Evolutionary conservation across 2,113 vertebrate species (phyloP), one percentile per base, ranked within the genome.

Genomic region (Chaetodon auriga): DNA sequence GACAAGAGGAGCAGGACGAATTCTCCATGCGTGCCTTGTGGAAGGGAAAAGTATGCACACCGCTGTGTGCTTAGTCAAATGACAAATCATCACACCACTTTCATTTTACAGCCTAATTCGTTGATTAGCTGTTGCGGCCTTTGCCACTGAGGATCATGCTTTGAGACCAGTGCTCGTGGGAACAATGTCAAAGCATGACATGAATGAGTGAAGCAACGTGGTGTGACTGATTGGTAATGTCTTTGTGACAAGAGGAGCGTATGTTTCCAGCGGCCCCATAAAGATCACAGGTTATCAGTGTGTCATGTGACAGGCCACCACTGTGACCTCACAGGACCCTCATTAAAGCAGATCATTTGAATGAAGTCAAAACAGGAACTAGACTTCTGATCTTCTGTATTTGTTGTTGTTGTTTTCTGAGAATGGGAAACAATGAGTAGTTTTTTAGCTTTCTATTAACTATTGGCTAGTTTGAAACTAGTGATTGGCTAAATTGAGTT

Each of bases 11-110:
- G 1, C 15, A 23, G 38, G 30, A 43, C 5, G 23, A 36, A 51
- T 81, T 83, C 48, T 83, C 8, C 14, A 53, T 43, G 58, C 78
- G 76, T 83, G 57, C 69, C 60, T 76, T 63, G 14, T 1, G 58
- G 60, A 68, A 41, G 23, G 10, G 19, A 78, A 80, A 36, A 77
- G 74, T 71, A 85, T 46, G 45, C 75, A 36, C 64, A 0, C 0
- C 23, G 48, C 51, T 68, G 14, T 64, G 23, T 55, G 43, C n/a
- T 73, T 14, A 10, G 38, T 80, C 53, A 25, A 51, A 75, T 66
- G 65, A 78, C 3, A 0, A 36, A 53, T 75, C 62, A 49, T 65
- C 23, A 21, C n/a, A 21, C 70, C 15, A 36, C 68, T 74, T 16
- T 4, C 14, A 63, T 83, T 57, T 80, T 49, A 85, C 69, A 72